Conservation (phyloP, 1,140 invertebrate species). For the Halesus radiatus region DNA sequence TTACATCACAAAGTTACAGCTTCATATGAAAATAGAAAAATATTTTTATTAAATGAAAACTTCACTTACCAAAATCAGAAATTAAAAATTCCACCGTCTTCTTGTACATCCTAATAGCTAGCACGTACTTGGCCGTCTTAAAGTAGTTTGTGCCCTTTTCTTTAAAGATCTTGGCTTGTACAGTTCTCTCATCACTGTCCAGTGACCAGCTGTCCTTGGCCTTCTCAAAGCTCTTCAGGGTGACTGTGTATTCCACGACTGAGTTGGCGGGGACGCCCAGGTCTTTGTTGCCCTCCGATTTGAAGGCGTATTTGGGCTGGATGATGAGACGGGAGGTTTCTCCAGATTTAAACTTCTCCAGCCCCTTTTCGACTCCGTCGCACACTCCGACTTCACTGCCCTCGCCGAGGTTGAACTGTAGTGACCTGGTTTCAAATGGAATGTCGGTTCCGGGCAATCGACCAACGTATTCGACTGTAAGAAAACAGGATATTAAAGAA, state of each 20-base stretch:
- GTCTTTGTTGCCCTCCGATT: constrained; percentile 76
- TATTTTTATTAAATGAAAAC: too few species aligned
- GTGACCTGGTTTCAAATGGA: constrained; percentile 73
- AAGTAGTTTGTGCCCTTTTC: constrained; percentile 94
- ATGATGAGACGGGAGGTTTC: constrained; percentile 86
- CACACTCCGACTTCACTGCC: constrained; percentile 82
- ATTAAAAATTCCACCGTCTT: constrained; percentile 73
- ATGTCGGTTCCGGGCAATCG: constrained; percentile 65
- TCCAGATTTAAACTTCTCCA: constrained; percentile 86
- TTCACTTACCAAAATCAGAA: constrained; percentile 58
- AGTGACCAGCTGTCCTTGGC: constrained; percentile 86
- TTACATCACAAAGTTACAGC: too few species aligned
- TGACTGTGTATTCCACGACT: constrained; percentile 85
- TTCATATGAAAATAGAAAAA: too few species aligned
- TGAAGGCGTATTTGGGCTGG: constrained; percentile 87
- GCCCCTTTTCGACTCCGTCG: constrained; percentile 87
- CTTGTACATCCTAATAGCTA: constrained; percentile 93
- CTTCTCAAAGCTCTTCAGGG: constrained; percentile 88
- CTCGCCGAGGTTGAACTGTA: constrained; percentile 91
- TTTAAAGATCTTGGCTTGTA: constrained; percentile 87
- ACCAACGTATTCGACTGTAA: constrained; percentile 85
- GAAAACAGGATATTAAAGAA: neutral
- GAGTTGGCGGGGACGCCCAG: constrained; percentile 85
- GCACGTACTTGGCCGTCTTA: constrained; percentile 80
- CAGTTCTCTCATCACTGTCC: constrained; percentile 82